Percentiles rank a stretch among this genome's conserved stretches.
phyloP scores from a whole-genome alignment of 1,140 invertebrate species.

The Drosophila novamexicana region DNA sequence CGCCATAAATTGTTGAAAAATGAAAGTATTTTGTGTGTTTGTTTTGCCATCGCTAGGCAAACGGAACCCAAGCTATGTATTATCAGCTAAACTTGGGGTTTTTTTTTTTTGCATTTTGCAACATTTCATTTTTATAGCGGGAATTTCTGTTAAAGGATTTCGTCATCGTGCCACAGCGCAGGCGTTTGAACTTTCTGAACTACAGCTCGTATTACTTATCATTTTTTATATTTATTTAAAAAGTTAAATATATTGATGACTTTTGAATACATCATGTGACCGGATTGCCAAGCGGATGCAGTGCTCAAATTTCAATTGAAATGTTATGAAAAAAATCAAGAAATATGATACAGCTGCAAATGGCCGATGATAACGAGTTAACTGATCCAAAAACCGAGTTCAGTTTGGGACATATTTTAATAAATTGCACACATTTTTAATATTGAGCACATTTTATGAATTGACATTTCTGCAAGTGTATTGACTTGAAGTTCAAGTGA shows the following conservation, averaged over 20 bases:
- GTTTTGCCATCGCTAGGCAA: slow-evolving; percentile 9
- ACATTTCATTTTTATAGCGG: not conserved
- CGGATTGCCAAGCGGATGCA: slow-evolving; percentile 17
- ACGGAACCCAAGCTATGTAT: not conserved
- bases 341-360: slow-evolving; percentile 24
- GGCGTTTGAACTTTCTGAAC: slow-evolving; percentile 15
- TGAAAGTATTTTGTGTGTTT: slow-evolving; percentile 50
- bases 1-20: slow-evolving; percentile 32
- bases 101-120: not conserved
- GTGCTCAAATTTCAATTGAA: slow-evolving; percentile 23
- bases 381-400: not conserved
- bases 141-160: slow-evolving; percentile 7
- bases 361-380: slow-evolving; percentile 5
- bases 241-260: slow-evolving; percentile 10
- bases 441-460: not conserved
- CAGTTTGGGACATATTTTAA: not conserved
- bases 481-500: too few species aligned
- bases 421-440: slow-evolving; percentile 4
- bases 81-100: not conserved
- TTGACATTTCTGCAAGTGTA: slow-evolving; percentile 23
- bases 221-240: slow-evolving; percentile 9
- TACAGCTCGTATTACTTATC: not conserved
- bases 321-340: slow-evolving; percentile 8
- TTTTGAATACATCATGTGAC: slow-evolving; percentile 22
- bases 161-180: not conserved